Evolutionary conservation across 2,113 vertebrate genomes (phyloP).

Genomic region (cattle (Bos taurus)): DNA sequence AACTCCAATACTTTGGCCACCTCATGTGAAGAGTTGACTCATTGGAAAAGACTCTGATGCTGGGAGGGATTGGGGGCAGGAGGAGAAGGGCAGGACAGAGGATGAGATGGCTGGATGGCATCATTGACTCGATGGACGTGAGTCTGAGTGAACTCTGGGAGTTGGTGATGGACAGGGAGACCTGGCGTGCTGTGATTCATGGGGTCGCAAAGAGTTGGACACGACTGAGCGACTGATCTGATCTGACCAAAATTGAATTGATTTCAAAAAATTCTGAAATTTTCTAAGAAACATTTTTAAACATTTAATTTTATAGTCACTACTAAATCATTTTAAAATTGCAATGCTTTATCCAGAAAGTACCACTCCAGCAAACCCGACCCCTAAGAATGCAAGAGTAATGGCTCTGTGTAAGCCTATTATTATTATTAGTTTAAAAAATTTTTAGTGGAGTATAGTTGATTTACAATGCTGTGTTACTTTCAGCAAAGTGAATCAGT

Average conservation of each 20-base stretch:
- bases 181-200: too few species aligned
- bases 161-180: too few species aligned
- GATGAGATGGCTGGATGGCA: too few species aligned
- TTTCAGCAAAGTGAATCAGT: neutral
- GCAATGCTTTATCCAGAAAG: conserved; percentile 24
- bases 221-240: too few species aligned
- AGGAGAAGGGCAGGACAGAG: too few species aligned
- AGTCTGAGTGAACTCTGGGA: too few species aligned
- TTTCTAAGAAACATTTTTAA: conserved; percentile 6
- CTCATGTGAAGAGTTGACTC: too few species aligned
- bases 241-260: neutral
- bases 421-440: neutral
- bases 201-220: too few species aligned
- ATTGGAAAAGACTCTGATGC: too few species aligned
- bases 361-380: neutral
- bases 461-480: neutral
- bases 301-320: neutral
- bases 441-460: neutral
- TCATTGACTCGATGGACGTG: too few species aligned
- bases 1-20: too few species aligned
- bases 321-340: conserved; percentile 30
- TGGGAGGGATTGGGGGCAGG: too few species aligned
- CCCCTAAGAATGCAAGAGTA: neutral
- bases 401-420: neutral
- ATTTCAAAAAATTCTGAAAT: neutral